Conservation (phyloP, 2,113 vertebrate genomes). For the Papio anubis region DNA sequence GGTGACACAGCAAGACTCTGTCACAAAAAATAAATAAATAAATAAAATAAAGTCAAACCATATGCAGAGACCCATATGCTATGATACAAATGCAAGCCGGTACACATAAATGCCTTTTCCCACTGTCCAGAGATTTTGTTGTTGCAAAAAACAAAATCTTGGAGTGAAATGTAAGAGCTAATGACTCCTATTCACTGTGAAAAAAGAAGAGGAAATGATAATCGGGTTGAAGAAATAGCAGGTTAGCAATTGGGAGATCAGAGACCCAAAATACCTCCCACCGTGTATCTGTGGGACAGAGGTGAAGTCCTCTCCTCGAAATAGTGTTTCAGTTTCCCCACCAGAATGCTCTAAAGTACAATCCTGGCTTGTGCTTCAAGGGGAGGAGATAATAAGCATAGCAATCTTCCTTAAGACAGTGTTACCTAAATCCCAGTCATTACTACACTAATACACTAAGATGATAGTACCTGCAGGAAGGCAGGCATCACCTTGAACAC, state of each 20-base stretch:
- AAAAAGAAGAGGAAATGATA: not conserved
- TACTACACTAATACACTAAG: not conserved
- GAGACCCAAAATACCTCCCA: not conserved
- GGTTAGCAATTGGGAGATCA: not conserved
- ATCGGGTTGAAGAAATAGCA: not conserved
- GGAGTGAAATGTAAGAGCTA: not conserved
- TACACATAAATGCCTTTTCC: not conserved
- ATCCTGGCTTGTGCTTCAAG: slow-evolving; percentile 4
- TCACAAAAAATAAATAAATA: no score
- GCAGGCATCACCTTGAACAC: not conserved
- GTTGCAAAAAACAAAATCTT: not conserved
- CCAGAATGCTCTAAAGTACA: not conserved
- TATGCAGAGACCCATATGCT: not conserved
- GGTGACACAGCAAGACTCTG: no score
- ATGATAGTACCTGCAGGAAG: not conserved
- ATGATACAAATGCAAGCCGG: not conserved
- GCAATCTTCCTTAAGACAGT: not conserved
- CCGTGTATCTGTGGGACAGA: not conserved
- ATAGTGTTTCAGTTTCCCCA: not conserved
- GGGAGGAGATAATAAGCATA: not conserved
- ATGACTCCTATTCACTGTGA: not conserved
- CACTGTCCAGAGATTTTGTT: not conserved
- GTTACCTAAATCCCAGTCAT: not conserved
- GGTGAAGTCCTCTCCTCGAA: not conserved
- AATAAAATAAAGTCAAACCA: not conserved